Evolutionary conservation across 2,797 vertebrate species (phyloP).

Genomic region (Darevskia nairensis): DNA sequence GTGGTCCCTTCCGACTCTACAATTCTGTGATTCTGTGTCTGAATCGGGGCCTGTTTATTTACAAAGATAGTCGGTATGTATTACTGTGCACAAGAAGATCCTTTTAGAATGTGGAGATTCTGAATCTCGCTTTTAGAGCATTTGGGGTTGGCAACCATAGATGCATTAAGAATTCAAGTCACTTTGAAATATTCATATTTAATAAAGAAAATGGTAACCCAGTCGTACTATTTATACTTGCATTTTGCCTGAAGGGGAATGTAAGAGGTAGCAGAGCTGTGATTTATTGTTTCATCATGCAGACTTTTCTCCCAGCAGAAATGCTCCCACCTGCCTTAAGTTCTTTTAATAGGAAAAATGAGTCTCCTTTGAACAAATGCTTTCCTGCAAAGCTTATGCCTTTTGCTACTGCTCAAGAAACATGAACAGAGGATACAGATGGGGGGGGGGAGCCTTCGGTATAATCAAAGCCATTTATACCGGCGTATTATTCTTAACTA

Average conservation of each 20-base stretch:
- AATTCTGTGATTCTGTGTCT: too few species aligned
- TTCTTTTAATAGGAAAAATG: constrained; percentile 3
- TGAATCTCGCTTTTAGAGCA: neutral
- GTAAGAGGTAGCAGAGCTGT: neutral
- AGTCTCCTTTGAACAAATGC: fast-evolving
- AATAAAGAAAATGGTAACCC: neutral
- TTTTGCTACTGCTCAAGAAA: constrained; percentile 2
- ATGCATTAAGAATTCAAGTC: neutral
- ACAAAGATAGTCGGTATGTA: neutral
- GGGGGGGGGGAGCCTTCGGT: neutral
- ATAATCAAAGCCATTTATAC: neutral
- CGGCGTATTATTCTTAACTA: constrained; percentile 4
- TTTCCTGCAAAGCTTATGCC: neutral
- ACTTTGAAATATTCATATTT: neutral
- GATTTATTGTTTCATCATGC: neutral
- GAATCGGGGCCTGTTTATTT: neutral
- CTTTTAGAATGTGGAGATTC: neutral
- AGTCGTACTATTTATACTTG: neutral
- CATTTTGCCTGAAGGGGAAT: neutral
- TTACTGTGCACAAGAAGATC: neutral
- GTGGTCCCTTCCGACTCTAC: too few species aligned
- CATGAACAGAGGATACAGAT: neutral
- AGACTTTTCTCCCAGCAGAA: neutral
- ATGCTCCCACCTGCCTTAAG: neutral
- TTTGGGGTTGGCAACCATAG: neutral